These are phyloP conservation scores for Drosophila tani DNA, from an alignment of 1,140 invertebrate species.

Conservation along the genomic window DNA sequence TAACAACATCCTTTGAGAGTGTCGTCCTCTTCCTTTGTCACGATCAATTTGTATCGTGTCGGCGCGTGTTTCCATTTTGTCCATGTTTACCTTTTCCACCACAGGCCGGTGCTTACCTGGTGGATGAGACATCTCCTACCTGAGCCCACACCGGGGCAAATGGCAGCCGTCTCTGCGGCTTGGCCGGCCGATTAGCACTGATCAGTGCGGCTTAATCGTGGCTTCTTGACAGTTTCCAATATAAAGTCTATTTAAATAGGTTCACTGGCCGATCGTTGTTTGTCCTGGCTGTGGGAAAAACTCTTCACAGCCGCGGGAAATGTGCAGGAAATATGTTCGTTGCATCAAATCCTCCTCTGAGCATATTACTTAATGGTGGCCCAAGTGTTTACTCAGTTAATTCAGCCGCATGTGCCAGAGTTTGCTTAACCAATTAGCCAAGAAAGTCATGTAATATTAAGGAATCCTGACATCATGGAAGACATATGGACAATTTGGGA, in stretches of 20 bases:
- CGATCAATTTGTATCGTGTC: conserved; percentile 74
- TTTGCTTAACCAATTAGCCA: conserved; percentile 56
- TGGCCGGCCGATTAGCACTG: conserved; percentile 56
- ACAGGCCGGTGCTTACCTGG: conserved; percentile 60
- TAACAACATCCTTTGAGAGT: conserved; percentile 35
- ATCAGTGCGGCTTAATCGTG: conserved; percentile 74
- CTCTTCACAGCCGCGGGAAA: conserved; percentile 28
- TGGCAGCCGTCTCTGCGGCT: conserved; percentile 47
- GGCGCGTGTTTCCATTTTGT: conserved; percentile 76
- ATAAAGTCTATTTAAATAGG: conserved; percentile 77
- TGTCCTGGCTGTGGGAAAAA: conserved; percentile 68
- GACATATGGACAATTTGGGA: not conserved
- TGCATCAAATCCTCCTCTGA: conserved; percentile 51
- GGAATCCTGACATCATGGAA: not conserved
- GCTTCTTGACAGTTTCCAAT: conserved; percentile 74
- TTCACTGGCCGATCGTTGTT: conserved; percentile 61
- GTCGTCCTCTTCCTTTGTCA: conserved; percentile 56
- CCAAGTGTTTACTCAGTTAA: conserved; percentile 22
- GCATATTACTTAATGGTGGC: conserved; percentile 32
- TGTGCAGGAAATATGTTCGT: conserved; percentile 66
- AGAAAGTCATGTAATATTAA: conserved; percentile 23
- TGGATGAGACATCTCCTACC: conserved; percentile 43
- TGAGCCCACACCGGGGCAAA: conserved; percentile 18
- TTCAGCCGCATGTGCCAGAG: conserved; percentile 46
- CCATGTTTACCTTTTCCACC: conserved; percentile 50